Evolutionary conservation across 2,113 vertebrate genomes (phyloP).

Genomic region (Coregonus clupeaformis): DNA sequence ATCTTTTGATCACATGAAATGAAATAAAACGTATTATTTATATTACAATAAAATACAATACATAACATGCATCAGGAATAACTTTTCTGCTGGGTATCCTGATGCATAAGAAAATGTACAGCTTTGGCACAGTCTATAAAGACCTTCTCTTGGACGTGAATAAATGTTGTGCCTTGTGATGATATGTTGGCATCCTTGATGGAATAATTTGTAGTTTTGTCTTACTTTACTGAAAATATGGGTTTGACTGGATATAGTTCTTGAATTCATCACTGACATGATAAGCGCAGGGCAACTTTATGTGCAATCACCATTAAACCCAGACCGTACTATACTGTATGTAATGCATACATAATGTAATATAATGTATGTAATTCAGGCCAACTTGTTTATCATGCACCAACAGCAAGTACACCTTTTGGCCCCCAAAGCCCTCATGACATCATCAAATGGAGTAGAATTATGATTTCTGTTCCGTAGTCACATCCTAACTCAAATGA

Average conservation of each 20-base stretch:
- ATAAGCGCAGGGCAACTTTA: background rate
- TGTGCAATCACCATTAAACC: background rate
- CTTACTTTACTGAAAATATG: background rate
- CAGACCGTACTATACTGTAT: background rate
- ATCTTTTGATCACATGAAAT: conserved; percentile 31
- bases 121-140: conserved; percentile 54
- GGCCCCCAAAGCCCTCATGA: conserved; percentile 13
- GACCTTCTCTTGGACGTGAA: background rate
- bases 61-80: conserved; percentile 23
- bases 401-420: conserved; percentile 1
- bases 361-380: background rate
- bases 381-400: background rate
- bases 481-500: conserved; percentile 61
- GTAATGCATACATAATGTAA: background rate
- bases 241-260: background rate
- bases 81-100: conserved; percentile 49
- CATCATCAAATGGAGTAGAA: conserved; percentile 37
- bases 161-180: background rate
- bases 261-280: background rate
- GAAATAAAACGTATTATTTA: conserved; percentile 45
- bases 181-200: background rate
- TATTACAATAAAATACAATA: conserved; percentile 12
- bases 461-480: conserved; percentile 59
- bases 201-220: background rate
- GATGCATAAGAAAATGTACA: conserved; percentile 31